Evolutionary conservation across 2,113 vertebrate species (phyloP), one percentile per base, ranked within the genome.

Genomic region (Arothron firmamentum): DNA sequence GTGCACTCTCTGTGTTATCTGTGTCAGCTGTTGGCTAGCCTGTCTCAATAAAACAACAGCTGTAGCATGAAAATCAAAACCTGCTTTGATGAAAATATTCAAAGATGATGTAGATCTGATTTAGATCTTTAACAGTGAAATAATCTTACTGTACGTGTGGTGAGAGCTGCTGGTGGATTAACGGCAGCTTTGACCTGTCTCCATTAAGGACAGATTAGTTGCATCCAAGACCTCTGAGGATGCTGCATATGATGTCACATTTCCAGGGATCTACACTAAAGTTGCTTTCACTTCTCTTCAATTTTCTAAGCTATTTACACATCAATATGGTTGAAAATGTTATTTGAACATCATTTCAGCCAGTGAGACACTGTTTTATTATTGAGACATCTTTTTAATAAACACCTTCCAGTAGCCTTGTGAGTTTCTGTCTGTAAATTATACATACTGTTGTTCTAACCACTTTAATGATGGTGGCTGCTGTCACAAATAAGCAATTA

Each of bases 401-500:
- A 21, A 4, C 52, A 23, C 58, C 46, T 23, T 45, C 43, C 62
- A 58, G 52, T 18, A 34, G 49, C 31, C 43, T 54, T 62, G 38
- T 72, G 31, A 46, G 48, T 56, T 38, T 65, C 25, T 19, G 7
- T 49, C 47, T n/a, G 18, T 69, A 53, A 67, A 45, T 67, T 41
- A 69, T 68, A 62, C 60, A 72, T 73, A 56, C 52, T 12, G 12
- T 43, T 49, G 6, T 69, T 83, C 83, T 74, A 16, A 47, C n/a
- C n/a, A 17, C n/a, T 16, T 47, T n/a, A n/a, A 76, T 72, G 60
- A 71, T 21, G 21, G 65, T 19, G 59, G 63, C 76, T 75, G 72
- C 74, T 75, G 49, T 70, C 75, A 79, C 65, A 88, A 87, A 83
- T 74, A 80, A 83, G 77, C 70, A 80, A 85, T 89, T 85, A 89